Percentiles rank a stretch among this genome's conserved stretches.
Evolutionary conservation across 2,888 invertebrate species (phyloP).

Genomic region (Furcula furcula): DNA sequence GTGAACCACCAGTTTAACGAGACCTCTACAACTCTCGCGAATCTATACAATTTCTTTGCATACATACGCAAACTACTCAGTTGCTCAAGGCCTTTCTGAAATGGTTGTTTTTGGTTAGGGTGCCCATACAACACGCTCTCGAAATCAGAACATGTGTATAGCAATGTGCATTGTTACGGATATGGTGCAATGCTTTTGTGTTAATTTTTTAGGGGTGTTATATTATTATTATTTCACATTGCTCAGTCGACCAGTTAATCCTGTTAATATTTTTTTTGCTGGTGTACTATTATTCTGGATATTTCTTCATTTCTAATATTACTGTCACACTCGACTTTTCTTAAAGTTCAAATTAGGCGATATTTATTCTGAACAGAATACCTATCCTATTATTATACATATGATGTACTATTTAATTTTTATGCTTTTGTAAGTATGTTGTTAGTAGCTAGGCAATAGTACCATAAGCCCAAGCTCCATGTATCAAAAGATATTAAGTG

Average conservation of each 20-base stretch:
- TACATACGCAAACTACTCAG: slow-evolving; percentile 6
- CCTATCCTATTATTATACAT: too few relatives aligned
- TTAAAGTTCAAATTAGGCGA: too few relatives aligned
- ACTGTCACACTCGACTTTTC: too few relatives aligned
- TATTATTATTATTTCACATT: slow-evolving; percentile 47
- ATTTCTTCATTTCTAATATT: too few relatives aligned
- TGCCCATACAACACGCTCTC: slow-evolving; percentile 47
- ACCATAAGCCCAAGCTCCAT: too few relatives aligned
- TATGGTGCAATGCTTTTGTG: slow-evolving; percentile 50
- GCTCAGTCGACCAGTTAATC: slow-evolving; percentile 17
- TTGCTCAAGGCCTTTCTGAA: slow-evolving; percentile 30
- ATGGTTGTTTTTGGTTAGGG: slow-evolving; percentile 46
- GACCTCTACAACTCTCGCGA: slow-evolving; percentile 37
- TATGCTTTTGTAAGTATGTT: too few relatives aligned
- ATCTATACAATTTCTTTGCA: not conserved
- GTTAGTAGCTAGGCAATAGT: too few relatives aligned
- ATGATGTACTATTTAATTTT: too few relatives aligned
- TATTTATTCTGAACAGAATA: too few relatives aligned
- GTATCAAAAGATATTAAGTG: too few relatives aligned
- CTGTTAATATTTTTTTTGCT: too few relatives aligned
- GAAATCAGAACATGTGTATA: slow-evolving; percentile 61
- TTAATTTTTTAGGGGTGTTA: slow-evolving; percentile 43
- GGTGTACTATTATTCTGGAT: too few relatives aligned
- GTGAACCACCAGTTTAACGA: slow-evolving; percentile 38
- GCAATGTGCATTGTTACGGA: slow-evolving; percentile 70